Conservation (phyloP, 2,888 invertebrate species). For the Cordilura impudica region DNA sequence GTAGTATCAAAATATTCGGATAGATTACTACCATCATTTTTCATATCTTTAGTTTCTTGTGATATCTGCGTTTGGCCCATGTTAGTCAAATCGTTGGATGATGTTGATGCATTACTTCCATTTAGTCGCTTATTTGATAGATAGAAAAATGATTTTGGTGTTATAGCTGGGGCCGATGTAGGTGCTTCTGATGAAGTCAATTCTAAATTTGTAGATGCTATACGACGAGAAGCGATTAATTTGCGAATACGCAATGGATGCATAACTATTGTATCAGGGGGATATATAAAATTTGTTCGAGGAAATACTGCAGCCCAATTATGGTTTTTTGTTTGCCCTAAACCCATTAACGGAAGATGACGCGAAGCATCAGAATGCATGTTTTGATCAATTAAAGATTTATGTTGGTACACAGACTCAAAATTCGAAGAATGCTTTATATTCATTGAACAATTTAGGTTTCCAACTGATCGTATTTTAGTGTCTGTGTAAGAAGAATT, state of each 20-base stretch:
- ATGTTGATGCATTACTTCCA: neutral
- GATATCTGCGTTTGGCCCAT: neutral
- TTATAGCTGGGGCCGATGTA: neutral
- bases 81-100: neutral
- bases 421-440: neutral
- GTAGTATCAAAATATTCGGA: constrained; percentile 47
- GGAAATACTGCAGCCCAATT: constrained; percentile 47
- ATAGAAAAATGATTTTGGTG: no score
- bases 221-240: constrained; percentile 12
- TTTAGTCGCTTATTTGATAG: neutral
- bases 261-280: constrained; percentile 45
- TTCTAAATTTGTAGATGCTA: neutral
- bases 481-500: neutral
- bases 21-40: neutral
- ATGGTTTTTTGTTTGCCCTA: neutral
- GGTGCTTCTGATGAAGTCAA: neutral
- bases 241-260: constrained; percentile 38
- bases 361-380: neutral
- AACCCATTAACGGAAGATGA: neutral
- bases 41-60: neutral
- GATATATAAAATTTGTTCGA: constrained; percentile 18
- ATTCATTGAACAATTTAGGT: neutral
- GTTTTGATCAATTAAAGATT: neutral
- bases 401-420: neutral
- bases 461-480: neutral